Conservation (phyloP, 2,797 vertebrate species). For the Typhlichthys subterraneus region DNA sequence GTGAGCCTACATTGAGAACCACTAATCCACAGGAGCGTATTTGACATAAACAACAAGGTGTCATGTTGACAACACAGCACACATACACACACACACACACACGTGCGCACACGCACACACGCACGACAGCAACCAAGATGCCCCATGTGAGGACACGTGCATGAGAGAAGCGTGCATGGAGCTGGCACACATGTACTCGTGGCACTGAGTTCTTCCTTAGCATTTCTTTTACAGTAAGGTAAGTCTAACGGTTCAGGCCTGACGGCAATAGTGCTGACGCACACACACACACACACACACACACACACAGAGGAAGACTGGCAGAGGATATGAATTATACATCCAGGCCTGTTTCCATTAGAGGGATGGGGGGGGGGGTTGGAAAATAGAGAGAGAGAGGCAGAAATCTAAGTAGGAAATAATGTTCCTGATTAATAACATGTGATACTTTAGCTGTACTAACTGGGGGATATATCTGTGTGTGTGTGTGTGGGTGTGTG, state of each 20-base stretch:
- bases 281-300: constrained; percentile 17
- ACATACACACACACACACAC: constrained; percentile 13
- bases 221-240: constrained; percentile 44
- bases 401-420: constrained; percentile 41
- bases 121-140: neutral
- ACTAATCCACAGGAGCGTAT: no score
- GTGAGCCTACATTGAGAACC: no score
- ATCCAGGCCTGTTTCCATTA: constrained; percentile 86
- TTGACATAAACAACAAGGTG: no score
- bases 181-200: neutral
- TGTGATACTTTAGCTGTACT: constrained; percentile 17
- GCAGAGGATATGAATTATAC: constrained; percentile 88
- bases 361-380: constrained; percentile 32
- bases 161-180: neutral
- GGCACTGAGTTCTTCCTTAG: neutral
- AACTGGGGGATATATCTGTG: no score
- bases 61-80: neutral
- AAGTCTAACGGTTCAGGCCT: constrained; percentile 37
- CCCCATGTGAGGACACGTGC: neutral
- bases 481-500: constrained; percentile 18
- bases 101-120: constrained; percentile 5
- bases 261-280: constrained; percentile 37
- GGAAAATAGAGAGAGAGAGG: constrained; percentile 24
- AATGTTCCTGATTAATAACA: constrained; percentile 44
- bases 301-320: constrained; percentile 68